Conservation (phyloP, 2,797 vertebrate genomes). For the Chelidonichthys spinosus region DNA sequence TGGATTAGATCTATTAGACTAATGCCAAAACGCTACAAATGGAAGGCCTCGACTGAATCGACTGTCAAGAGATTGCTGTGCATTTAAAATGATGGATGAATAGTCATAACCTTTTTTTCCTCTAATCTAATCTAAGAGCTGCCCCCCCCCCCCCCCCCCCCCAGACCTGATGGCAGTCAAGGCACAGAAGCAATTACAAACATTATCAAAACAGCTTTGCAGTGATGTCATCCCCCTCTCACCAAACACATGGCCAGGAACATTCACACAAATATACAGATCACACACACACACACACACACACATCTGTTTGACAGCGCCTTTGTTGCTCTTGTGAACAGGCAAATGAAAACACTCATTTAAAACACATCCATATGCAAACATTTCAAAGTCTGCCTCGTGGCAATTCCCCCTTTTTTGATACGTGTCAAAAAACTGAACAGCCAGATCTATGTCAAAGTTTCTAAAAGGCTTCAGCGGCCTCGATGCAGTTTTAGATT, state of each 20-base stretch:
- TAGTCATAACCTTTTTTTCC: slow-evolving; percentile 59
- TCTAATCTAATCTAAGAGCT: slow-evolving; percentile 58
- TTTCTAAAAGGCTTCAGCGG: slow-evolving; percentile 35
- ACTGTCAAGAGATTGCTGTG: slow-evolving; percentile 57
- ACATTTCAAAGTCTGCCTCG: slow-evolving; percentile 50
- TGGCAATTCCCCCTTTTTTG: slow-evolving; percentile 37
- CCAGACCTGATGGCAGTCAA: slow-evolving; percentile 59
- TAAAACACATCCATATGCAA: slow-evolving; percentile 70
- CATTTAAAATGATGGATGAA: slow-evolving; percentile 74
- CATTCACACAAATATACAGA: slow-evolving; percentile 14
- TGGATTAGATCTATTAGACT: slow-evolving; percentile 79
- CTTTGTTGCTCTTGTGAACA: slow-evolving; percentile 58
- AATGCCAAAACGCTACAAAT: slow-evolving; percentile 75
- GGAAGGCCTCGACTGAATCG: slow-evolving; percentile 52
- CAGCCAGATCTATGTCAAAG: slow-evolving; percentile 31
- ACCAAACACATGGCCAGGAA: not conserved
- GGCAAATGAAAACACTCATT: slow-evolving; percentile 68
- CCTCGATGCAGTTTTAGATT: not conserved
- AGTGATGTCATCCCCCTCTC: slow-evolving; percentile 72
- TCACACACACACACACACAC: slow-evolving; percentile 9
- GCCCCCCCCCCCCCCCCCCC: slow-evolving; percentile 17
- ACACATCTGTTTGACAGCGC: slow-evolving; percentile 35
- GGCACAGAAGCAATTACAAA: slow-evolving; percentile 80
- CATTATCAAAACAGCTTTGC: slow-evolving; percentile 75
- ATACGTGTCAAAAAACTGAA: slow-evolving; percentile 40